phyloP scores from a whole-genome alignment of 30 jellyfish, hydroid and myxozoan genomes.

The Hydra vulgaris region DNA sequence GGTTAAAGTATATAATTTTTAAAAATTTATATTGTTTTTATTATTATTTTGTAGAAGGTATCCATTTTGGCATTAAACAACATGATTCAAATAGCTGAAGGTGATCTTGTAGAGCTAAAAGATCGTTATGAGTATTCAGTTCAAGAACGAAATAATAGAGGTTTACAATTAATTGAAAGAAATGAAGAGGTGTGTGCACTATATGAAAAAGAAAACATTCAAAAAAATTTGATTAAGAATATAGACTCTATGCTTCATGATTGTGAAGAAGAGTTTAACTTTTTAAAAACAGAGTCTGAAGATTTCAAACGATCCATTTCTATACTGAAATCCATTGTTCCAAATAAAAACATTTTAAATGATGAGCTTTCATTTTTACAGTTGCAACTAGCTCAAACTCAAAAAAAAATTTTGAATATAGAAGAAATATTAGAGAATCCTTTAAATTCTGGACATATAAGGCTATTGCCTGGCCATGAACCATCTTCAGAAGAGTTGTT shows the following conservation, averaged over 20 bases:
- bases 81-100: conserved; percentile 79
- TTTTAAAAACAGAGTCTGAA: conserved; percentile 60
- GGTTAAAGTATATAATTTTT: neutral
- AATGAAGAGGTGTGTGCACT: conserved; percentile 87
- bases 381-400: conserved; percentile 73
- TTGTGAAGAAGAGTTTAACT: conserved; percentile 79
- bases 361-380: conserved; percentile 58
- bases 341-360: conserved; percentile 46
- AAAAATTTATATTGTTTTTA: neutral
- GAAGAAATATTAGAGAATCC: conserved; percentile 68
- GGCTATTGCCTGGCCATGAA: conserved; percentile 70
- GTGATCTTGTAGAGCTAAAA: conserved; percentile 60
- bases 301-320: conserved; percentile 23
- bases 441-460: conserved; percentile 42
- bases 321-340: conserved; percentile 21
- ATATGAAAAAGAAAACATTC: conserved; percentile 70
- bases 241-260: conserved; percentile 69
- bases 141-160: conserved; percentile 68
- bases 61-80: conserved; percentile 64
- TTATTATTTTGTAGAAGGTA: conserved; percentile 33
- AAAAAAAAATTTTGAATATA: conserved; percentile 48
- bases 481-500: conserved; percentile 46
- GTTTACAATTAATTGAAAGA: conserved; percentile 64
- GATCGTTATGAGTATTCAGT: conserved; percentile 67
- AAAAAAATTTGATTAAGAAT: conserved; percentile 64